These are phyloP conservation scores for Salminus brasiliensis DNA, from an alignment of 2,113 vertebrate genomes.

Conservation along the genomic window DNA sequence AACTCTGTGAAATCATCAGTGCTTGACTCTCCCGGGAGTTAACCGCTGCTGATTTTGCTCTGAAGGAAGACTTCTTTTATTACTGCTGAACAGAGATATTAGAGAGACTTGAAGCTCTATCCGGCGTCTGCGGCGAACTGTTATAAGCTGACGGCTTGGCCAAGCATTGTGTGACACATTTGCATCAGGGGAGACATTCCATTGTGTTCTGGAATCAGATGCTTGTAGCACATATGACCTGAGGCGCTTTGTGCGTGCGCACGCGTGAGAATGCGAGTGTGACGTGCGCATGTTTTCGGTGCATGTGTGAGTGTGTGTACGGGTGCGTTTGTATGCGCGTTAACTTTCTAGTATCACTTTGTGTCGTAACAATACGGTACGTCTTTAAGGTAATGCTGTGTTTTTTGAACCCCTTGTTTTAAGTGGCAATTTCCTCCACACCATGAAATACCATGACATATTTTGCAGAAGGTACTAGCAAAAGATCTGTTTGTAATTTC, in stretches of 20 bases:
- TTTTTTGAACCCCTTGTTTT: constrained; percentile 62
- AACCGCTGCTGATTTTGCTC: constrained; percentile 9
- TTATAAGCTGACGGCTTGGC: constrained; percentile 18
- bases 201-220: constrained; percentile 59
- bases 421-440: constrained; percentile 36
- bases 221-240: constrained; percentile 70
- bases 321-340: constrained; percentile 57
- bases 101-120: constrained; percentile 39
- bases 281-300: constrained; percentile 54
- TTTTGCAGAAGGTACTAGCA: constrained; percentile 13
- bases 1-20: constrained; percentile 4
- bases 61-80: constrained; percentile 6
- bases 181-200: constrained; percentile 45
- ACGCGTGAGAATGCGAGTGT: constrained; percentile 45
- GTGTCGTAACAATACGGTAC: constrained; percentile 64
- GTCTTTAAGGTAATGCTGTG: constrained; percentile 59
- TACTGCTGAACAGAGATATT: constrained; percentile 11
- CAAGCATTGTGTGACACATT: constrained; percentile 39
- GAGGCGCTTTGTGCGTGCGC: constrained; percentile 56
- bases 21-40: constrained; percentile 1
- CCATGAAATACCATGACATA: not conserved
- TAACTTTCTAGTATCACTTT: constrained; percentile 73
- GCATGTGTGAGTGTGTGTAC: constrained; percentile 51
- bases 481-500: not conserved
- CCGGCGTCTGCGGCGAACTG: constrained; percentile 1